phyloP scores from a whole-genome alignment of 1,140 invertebrate genomes.

The Oncopodura yosiiana region DNA sequence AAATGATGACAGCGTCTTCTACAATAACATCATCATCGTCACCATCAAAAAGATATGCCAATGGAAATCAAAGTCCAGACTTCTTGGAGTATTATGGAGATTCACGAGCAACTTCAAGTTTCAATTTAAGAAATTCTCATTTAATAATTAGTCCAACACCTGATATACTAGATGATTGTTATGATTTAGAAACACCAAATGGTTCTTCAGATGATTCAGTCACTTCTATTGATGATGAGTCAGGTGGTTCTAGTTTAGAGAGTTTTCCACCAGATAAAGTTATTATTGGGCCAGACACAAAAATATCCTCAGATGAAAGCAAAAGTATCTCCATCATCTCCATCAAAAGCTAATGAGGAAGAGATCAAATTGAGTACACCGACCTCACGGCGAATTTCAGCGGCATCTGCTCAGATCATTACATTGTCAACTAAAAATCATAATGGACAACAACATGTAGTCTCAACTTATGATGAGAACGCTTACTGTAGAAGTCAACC shows the following conservation, averaged over 20 bases:
- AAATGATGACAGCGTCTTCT: too few relatives aligned
- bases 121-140: background rate
- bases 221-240: background rate
- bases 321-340: too few relatives aligned
- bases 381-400: slow-evolving; percentile 5
- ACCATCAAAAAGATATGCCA: background rate
- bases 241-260: slow-evolving; percentile 1
- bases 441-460: too few relatives aligned
- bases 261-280: slow-evolving; percentile 5
- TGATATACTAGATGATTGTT: slow-evolving; percentile 15
- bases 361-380: slow-evolving; percentile 1
- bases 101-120: background rate
- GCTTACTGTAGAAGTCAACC: slow-evolving; percentile 3
- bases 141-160: slow-evolving; percentile 1
- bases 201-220: background rate
- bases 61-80: slow-evolving; percentile 4
- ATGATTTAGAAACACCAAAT: slow-evolving; percentile 7
- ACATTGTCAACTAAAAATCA: background rate
- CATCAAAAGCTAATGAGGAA: background rate
- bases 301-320: background rate
- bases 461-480: slow-evolving; percentile 8
- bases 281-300: slow-evolving; percentile 4
- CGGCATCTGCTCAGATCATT: too few relatives aligned
- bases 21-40: background rate
- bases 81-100: slow-evolving; percentile 10